Evolutionary conservation across 2,797 vertebrate genomes (phyloP), one percentile per base, ranked within the genome.

Genomic region (Sphenopsis melanotis): DNA sequence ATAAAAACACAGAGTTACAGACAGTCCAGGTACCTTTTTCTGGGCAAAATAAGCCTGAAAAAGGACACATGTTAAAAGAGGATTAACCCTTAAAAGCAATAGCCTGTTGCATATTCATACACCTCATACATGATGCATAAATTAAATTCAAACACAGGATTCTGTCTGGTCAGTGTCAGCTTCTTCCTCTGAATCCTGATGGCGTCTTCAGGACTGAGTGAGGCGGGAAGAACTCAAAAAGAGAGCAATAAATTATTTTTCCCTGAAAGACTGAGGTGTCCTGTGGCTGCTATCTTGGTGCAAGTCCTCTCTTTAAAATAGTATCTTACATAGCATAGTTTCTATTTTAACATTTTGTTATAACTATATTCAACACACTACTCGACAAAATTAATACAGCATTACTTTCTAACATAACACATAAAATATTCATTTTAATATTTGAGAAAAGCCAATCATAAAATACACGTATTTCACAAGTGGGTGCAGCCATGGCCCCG

Each of bases 181-280:
- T 55, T 55, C 52, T n/a, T n/a, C 9, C 52, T n/a, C 30, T 55
- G 6, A n/a, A n/a, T 55, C 52, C 30, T 22, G 5, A n/a, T 6
- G 0, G 30, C 2, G 0, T 22, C 52, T 55, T 22, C 52, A n/a
- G 6, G 30, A 13, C 9, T n/a, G 52, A 55, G 20, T 21, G 20
- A 15, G 32, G 32, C 9, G 0, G 52, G 52, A 55, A n/a, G 52
- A 55, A n/a, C 52, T 55, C 6, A 4, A 10, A 15, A n/a, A 55
- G 20, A 15, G 20, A n/a, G 52, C 52, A 55, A 15, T n/a, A n/a
- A 55, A 55, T 55, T 22, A 2, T 55, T 7, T n/a, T n/a, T 9
- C 32, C 2, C 52, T 55, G 32, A 55, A 22, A n/a, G 32, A 55
- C 15, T n/a, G 1, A 22, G 20, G 52, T 55, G 52, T 55, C 32